Conservation (phyloP, 2,797 vertebrate genomes). For the Pipistrellus pipistrellus region DNA sequence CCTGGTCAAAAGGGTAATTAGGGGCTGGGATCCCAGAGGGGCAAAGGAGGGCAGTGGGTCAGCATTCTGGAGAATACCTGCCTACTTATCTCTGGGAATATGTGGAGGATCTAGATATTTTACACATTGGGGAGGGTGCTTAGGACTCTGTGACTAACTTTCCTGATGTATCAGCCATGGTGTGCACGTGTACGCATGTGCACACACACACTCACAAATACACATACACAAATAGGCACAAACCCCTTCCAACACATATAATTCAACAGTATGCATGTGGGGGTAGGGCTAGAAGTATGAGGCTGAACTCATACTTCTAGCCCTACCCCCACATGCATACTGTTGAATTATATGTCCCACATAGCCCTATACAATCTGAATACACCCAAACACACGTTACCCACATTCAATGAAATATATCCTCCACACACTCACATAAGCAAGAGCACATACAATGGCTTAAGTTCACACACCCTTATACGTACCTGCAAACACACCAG, state of each 20-base stretch:
- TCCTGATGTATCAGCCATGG: background rate
- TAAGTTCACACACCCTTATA: background rate
- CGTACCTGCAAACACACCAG: background rate
- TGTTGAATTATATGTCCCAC: background rate
- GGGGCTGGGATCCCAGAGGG: background rate
- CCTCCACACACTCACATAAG: background rate
- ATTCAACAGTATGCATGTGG: too few species aligned
- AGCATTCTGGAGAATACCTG: background rate
- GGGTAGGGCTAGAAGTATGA: too few species aligned
- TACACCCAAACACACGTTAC: background rate
- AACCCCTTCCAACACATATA: background rate
- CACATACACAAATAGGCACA: background rate
- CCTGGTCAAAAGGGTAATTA: background rate
- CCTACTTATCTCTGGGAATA: background rate
- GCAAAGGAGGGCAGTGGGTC: background rate
- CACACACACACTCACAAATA: background rate
- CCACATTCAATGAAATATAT: background rate
- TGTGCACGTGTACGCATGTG: accelerated
- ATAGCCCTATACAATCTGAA: background rate
- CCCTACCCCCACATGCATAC: background rate
- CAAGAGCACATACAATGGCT: background rate
- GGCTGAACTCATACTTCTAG: background rate
- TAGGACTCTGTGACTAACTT: background rate
- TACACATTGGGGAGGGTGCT: background rate
- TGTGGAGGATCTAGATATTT: background rate